Evolutionary conservation across 2,888 invertebrate genomes (phyloP), one percentile per base, ranked within the genome.

Genomic region (Argyresthia goedartella): DNA sequence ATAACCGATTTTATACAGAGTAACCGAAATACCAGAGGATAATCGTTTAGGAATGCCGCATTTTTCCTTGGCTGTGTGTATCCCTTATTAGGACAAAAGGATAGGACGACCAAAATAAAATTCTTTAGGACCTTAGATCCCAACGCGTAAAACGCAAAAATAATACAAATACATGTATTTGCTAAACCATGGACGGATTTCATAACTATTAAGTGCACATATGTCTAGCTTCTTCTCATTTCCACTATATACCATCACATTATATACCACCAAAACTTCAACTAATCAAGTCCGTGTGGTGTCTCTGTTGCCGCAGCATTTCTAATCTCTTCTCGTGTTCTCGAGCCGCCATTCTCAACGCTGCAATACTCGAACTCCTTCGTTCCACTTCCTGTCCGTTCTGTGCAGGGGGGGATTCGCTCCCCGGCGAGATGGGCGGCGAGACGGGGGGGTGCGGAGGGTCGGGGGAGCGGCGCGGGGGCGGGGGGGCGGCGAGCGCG

Each of bases 261-360:
- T 36, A 7, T 36, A 8, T 39, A 9, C 9, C 39, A n/a, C 39
- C 3, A 3, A 39, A n/a, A 14, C 81, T 14, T 91, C 91, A 95
- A 90, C 94, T 95, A 70, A 94, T 92, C 64, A 94, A 87, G 76
- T 95, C 94, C 1, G 89, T 88, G 54, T 90, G 89, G 44, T 91
- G 92, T 68, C 93, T 91, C 66, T 95, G 94, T 66, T 95, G 94
- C 52, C 95, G 88, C 52, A 95, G 72, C 89, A 95, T 91, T 75
- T 95, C 95, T 63, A 95, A 82, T 69, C 95, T 90, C 49, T 95
- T 80, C 73, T 96, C 96, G 71, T 96, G 96, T 72, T 97, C 96
- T 51, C 96, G 88, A 0, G 97, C 97, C 61, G 96, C 96, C 64
- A 95, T 88, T 59, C 97, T 87, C 42, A 97, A 81, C 0, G 95